Conservation (phyloP, 2,888 invertebrate species). For the Augochlorella aurata region DNA sequence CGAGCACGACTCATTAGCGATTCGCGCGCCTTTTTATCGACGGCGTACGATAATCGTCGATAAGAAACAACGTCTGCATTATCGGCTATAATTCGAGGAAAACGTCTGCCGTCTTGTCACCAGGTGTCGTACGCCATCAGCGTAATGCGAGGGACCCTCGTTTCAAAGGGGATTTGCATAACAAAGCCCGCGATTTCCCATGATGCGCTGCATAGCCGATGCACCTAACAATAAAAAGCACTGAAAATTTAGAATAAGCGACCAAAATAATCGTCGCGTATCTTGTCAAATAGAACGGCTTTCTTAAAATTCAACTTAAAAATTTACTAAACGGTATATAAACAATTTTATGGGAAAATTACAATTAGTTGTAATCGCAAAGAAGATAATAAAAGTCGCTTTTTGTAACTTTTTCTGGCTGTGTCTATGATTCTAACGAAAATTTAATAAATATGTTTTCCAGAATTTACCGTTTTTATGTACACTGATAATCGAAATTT, state of each 20-base stretch:
- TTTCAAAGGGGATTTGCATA: background rate
- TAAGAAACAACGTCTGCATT: constrained; percentile 51
- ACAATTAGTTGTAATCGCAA: too few species aligned
- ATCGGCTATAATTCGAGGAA: constrained; percentile 54
- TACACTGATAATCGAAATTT: too few species aligned
- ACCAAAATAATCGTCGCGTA: background rate
- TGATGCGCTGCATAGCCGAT: background rate
- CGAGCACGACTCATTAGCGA: background rate
- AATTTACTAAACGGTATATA: too few species aligned
- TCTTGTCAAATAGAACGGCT: background rate
- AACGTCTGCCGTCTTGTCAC: constrained; percentile 36
- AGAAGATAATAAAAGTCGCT: too few species aligned
- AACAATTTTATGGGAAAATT: background rate
- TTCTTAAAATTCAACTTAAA: background rate
- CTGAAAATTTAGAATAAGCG: background rate
- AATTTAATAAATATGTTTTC: too few species aligned
- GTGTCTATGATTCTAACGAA: too few species aligned
- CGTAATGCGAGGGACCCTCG: background rate
- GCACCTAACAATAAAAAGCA: background rate
- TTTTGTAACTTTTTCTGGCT: too few species aligned
- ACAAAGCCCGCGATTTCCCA: background rate
- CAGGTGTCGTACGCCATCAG: constrained; percentile 61
- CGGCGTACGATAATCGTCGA: constrained; percentile 37
- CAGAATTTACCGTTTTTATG: too few species aligned
- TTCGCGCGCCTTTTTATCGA: constrained; percentile 4